phyloP scores from a whole-genome alignment of 2,888 invertebrate genomes.

The Heliconius aoede region DNA sequence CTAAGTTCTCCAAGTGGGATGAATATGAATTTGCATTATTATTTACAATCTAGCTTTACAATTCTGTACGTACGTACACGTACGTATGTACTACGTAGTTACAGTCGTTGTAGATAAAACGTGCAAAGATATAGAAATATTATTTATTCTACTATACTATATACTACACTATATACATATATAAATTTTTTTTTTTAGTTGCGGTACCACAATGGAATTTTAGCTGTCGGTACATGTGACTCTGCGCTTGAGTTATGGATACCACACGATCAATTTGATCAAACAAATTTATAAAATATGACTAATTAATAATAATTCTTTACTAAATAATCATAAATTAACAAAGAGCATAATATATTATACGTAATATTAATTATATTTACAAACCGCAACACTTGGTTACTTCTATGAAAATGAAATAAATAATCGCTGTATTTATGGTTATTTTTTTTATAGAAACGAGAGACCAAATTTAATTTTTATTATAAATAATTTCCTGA shows the following conservation, averaged over 20 bases:
- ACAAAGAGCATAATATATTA: slow-evolving; percentile 29
- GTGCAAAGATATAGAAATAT: neutral
- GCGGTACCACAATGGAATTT: slow-evolving; percentile 74
- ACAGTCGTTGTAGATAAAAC: too few relatives aligned
- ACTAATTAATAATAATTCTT: slow-evolving; percentile 1
- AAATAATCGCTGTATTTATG: neutral
- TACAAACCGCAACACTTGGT: neutral
- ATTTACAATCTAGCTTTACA: neutral
- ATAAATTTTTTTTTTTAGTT: slow-evolving; percentile 68
- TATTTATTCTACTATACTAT: neutral
- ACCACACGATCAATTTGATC: slow-evolving; percentile 60
- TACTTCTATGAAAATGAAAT: neutral
- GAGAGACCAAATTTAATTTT: neutral
- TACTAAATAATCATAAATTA: slow-evolving; percentile 11
- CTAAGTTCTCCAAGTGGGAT: neutral
- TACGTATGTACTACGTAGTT: too few relatives aligned
- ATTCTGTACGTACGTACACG: too few relatives aligned
- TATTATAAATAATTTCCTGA: neutral
- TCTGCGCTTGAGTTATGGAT: slow-evolving; percentile 80
- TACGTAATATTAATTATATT: slow-evolving; percentile 15
- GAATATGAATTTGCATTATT: neutral
- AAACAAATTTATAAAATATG: slow-evolving; percentile 35
- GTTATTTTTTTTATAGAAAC: neutral
- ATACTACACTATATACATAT: too few relatives aligned
- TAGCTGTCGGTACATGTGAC: slow-evolving; percentile 79